Conservation (phyloP, 1,140 invertebrate species). For the Penaeus vannamei region DNA sequence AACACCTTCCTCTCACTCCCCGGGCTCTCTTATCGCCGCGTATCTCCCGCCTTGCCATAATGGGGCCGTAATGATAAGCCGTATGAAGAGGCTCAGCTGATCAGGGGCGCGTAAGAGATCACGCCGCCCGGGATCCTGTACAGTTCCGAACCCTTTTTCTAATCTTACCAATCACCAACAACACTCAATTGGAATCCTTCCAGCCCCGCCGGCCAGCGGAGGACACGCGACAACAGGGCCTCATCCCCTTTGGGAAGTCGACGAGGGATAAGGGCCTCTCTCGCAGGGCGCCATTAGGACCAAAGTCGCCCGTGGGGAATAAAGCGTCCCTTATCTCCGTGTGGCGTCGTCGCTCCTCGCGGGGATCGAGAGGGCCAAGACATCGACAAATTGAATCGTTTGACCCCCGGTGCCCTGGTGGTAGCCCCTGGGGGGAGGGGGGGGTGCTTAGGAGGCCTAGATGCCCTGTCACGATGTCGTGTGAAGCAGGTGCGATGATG, state of each 20-base stretch:
- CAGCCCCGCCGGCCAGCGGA: conserved; percentile 13
- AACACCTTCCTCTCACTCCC: too few relatives aligned
- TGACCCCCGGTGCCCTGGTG: conserved; percentile 45
- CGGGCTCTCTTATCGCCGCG: too few relatives aligned
- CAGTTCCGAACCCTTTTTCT: background rate
- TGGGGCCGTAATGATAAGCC: too few relatives aligned
- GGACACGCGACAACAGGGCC: background rate
- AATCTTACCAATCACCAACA: conserved; percentile 43
- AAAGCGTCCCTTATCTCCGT: background rate
- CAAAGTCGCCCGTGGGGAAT: background rate
- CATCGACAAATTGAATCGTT: conserved; percentile 57
- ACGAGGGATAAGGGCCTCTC: background rate
- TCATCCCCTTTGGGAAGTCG: background rate
- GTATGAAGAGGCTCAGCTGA: too few relatives aligned
- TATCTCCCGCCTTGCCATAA: too few relatives aligned
- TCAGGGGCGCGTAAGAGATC: too few relatives aligned
- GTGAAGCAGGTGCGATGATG: background rate
- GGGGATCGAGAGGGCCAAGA: conserved; percentile 43
- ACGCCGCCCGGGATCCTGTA: background rate
- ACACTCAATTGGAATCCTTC: conserved; percentile 38
- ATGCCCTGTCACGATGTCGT: too few relatives aligned
- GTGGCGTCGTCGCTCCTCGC: background rate
- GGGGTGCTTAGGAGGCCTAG: background rate
- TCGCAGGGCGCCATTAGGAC: too few relatives aligned
- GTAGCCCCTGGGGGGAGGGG: background rate